phyloP scores from a whole-genome alignment of 2,797 vertebrate genomes.

The Florisuga fusca region DNA sequence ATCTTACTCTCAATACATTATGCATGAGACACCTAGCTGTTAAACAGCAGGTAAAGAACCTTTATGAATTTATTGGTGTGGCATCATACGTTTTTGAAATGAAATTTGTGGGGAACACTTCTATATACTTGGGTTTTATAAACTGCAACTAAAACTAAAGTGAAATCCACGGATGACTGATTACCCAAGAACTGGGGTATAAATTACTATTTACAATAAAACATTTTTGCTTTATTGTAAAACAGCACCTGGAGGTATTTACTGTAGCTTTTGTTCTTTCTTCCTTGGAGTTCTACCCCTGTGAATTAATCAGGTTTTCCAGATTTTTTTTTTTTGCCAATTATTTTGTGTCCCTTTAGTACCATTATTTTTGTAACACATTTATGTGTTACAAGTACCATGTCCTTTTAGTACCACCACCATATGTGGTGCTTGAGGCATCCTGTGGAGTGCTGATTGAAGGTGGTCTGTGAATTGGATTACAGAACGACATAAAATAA shows the following conservation, averaged over 20 bases:
- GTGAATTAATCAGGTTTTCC: background rate
- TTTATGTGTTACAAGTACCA: no score
- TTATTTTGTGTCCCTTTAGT: background rate
- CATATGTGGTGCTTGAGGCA: background rate
- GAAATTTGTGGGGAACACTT: background rate
- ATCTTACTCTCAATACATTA: background rate
- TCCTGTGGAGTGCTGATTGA: conserved; percentile 20
- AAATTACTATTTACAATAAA: background rate
- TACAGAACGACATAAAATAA: conserved; percentile 53
- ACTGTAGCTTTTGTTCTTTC: background rate
- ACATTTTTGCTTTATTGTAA: background rate
- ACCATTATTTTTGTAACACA: background rate
- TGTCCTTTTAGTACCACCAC: background rate
- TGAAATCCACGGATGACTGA: background rate
- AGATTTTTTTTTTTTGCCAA: background rate
- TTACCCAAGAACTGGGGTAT: background rate
- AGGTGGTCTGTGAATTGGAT: conserved; percentile 53
- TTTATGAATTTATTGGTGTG: background rate
- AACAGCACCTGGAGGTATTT: background rate
- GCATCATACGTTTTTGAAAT: background rate
- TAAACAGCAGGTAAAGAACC: background rate
- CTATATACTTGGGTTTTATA: background rate
- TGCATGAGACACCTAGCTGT: background rate
- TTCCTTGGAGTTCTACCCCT: background rate
- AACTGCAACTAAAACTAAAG: background rate